Conservation (phyloP, 2,888 invertebrate species). For the Sycophila texana region DNA sequence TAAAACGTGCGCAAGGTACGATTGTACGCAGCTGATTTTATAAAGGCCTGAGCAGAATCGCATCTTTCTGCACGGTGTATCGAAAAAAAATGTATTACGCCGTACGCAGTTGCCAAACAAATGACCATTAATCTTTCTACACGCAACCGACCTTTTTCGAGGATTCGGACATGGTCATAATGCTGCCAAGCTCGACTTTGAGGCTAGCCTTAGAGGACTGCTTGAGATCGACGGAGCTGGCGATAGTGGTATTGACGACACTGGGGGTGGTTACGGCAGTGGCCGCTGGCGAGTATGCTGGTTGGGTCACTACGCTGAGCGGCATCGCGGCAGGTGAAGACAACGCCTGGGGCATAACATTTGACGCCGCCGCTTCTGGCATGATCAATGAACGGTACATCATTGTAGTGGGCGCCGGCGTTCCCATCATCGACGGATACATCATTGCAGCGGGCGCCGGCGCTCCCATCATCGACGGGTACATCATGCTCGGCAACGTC, state of each 20-base stretch:
- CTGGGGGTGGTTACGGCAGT: not conserved
- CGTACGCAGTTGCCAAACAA: too few relatives aligned
- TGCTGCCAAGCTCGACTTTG: constrained; percentile 78
- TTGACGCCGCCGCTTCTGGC: constrained; percentile 57
- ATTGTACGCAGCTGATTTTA: too few relatives aligned
- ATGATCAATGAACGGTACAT: constrained; percentile 80
- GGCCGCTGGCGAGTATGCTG: not conserved
- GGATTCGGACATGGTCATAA: constrained; percentile 78
- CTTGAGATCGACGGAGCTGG: constrained; percentile 55
- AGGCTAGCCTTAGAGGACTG: constrained; percentile 78
- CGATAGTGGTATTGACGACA: not conserved
- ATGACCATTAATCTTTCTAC: not conserved
- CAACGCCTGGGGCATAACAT: not conserved
- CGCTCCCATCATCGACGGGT: constrained; percentile 76
- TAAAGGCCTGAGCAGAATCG: too few relatives aligned
- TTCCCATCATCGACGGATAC: constrained; percentile 77
- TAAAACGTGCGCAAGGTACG: too few relatives aligned
- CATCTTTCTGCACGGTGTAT: too few relatives aligned
- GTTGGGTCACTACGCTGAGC: not conserved
- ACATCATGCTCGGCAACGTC: constrained; percentile 79
- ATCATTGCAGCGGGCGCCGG: constrained; percentile 74
- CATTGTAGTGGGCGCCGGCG: constrained; percentile 69
- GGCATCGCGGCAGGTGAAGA: constrained; percentile 2
- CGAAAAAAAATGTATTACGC: too few relatives aligned
- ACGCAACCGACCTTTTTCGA: constrained; percentile 76